These are phyloP conservation scores for Sympetrum striolatum DNA, from an alignment of 2,888 invertebrate species.

Conservation along the genomic window DNA sequence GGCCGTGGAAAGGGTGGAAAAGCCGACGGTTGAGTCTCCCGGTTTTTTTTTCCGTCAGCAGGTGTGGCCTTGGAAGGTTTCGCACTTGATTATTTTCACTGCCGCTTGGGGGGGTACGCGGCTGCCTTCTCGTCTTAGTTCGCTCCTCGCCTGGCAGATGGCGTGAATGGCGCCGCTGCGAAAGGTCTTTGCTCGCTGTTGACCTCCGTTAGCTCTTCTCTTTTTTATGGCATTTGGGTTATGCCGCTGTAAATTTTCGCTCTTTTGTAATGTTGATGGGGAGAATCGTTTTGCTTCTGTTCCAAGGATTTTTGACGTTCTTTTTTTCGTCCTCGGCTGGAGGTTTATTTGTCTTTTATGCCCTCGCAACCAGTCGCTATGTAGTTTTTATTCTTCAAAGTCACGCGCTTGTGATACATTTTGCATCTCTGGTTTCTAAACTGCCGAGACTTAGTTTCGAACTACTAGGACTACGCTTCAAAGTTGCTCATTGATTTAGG, in stretches of 20 bases:
- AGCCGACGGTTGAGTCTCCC: neutral
- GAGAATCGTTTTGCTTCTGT: neutral
- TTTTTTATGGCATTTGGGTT: too few relatives aligned
- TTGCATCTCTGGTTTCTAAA: too few relatives aligned
- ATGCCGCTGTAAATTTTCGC: too few relatives aligned
- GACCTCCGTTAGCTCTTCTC: neutral
- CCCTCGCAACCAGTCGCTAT: too few relatives aligned
- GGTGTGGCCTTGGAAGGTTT: slow-evolving; percentile 33
- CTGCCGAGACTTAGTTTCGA: too few relatives aligned
- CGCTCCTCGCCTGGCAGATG: neutral
- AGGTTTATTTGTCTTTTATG: too few relatives aligned
- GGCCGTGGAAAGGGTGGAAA: neutral
- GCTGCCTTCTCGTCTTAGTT: neutral
- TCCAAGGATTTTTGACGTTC: neutral
- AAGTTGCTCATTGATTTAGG: too few relatives aligned
- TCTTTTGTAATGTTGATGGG: too few relatives aligned
- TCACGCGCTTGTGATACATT: too few relatives aligned
- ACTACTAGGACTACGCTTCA: too few relatives aligned
- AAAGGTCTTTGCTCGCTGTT: slow-evolving; percentile 6
- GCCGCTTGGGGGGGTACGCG: neutral
- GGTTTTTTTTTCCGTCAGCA: neutral
- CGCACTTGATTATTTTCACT: neutral
- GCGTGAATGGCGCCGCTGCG: neutral
- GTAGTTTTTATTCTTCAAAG: too few relatives aligned
- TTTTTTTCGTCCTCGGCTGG: neutral